phyloP scores from a whole-genome alignment of 1,140 invertebrate species.

The Drosophila albomicans region DNA sequence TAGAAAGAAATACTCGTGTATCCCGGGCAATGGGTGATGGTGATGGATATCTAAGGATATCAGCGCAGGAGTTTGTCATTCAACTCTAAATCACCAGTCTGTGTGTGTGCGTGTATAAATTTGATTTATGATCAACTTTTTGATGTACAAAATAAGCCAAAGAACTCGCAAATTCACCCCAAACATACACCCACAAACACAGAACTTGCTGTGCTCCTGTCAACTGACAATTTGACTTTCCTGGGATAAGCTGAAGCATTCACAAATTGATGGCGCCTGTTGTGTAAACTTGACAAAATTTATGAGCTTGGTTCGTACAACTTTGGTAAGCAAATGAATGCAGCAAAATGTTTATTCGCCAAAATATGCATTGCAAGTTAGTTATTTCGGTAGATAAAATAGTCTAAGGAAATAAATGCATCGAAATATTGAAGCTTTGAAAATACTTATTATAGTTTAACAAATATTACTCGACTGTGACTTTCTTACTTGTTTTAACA shows the following conservation, averaged over 20 bases:
- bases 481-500: too few relatives aligned
- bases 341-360: neutral
- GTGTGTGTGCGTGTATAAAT: slow-evolving; percentile 38
- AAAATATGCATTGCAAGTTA: too few relatives aligned
- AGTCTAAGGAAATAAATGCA: too few relatives aligned
- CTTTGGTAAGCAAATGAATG: neutral
- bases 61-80: slow-evolving; percentile 15
- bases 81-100: slow-evolving; percentile 13
- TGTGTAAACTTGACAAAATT: slow-evolving; percentile 22
- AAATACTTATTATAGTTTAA: too few relatives aligned
- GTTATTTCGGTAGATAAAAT: too few relatives aligned
- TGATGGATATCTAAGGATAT: slow-evolving; percentile 49
- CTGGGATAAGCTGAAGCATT: slow-evolving; percentile 33
- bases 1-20: slow-evolving; percentile 65
- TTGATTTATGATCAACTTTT: slow-evolving; percentile 74
- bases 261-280: slow-evolving; percentile 32
- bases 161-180: slow-evolving; percentile 28
- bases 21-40: slow-evolving; percentile 9
- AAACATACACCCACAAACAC: neutral
- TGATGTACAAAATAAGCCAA: slow-evolving; percentile 49
- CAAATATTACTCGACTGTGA: too few relatives aligned
- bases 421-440: too few relatives aligned
- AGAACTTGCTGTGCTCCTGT: slow-evolving; percentile 48
- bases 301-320: slow-evolving; percentile 25
- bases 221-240: slow-evolving; percentile 70